phyloP scores from a whole-genome alignment of 2,113 vertebrate genomes.

The Barnardius zonarius region DNA sequence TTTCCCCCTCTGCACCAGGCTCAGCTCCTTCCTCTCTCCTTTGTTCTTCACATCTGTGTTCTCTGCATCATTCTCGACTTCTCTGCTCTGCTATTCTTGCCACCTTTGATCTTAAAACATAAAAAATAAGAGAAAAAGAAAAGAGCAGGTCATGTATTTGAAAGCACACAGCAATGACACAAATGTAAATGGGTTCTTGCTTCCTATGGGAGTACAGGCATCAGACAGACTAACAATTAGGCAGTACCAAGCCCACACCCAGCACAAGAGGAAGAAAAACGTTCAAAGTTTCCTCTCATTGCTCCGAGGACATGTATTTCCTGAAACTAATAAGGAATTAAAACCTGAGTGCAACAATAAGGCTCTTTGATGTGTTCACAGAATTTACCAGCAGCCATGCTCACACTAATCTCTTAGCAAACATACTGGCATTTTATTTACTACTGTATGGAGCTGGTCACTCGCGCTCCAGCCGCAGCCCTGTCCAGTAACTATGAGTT shows the following conservation, averaged over 20 bases:
- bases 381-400: not conserved
- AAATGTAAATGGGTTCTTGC: slow-evolving; percentile 41
- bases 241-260: slow-evolving; percentile 62
- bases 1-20: not conserved
- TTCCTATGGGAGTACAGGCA: slow-evolving; percentile 51
- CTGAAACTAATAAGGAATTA: slow-evolving; percentile 49
- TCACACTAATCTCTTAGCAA: slow-evolving; percentile 11
- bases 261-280: slow-evolving; percentile 57
- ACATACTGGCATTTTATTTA: not conserved
- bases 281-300: slow-evolving; percentile 65
- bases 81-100: slow-evolving; percentile 16
- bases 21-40: slow-evolving; percentile 42
- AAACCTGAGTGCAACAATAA: slow-evolving; percentile 52
- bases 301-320: slow-evolving; percentile 54
- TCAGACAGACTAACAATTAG: slow-evolving; percentile 57
- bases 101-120: slow-evolving; percentile 48
- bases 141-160: not conserved
- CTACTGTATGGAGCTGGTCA: not conserved
- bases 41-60: slow-evolving; percentile 58
- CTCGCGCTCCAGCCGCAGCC: fast-evolving
- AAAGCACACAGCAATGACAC: slow-evolving; percentile 18
- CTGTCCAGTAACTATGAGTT: not conserved
- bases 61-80: slow-evolving; percentile 43
- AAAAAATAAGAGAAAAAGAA: not conserved
- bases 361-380: slow-evolving; percentile 37